Conservation (phyloP, 1,140 invertebrate species). For the Cydia splendana region DNA sequence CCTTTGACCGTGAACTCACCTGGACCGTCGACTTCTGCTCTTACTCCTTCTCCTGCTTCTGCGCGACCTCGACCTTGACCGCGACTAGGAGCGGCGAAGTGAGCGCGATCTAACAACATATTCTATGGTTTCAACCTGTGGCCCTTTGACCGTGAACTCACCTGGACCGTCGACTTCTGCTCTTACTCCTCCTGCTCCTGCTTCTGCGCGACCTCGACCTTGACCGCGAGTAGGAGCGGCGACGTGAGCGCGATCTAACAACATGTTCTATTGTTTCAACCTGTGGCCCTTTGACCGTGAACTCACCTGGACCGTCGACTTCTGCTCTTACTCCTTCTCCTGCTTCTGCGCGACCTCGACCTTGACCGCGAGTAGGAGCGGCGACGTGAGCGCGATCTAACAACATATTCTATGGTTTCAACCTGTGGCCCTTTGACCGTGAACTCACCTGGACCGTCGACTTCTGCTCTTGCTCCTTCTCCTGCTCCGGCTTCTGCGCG, state of each 20-base stretch:
- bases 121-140: too few species aligned
- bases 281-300: too few species aligned
- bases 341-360: slow-evolving; percentile 34
- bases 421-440: too few species aligned
- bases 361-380: slow-evolving; percentile 19
- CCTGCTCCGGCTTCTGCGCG: not conserved
- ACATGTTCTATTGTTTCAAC: not conserved
- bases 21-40: too few species aligned
- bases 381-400: slow-evolving; percentile 44
- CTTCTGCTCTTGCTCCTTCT: slow-evolving; percentile 29
- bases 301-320: slow-evolving; percentile 4
- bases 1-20: too few species aligned
- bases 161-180: slow-evolving; percentile 16
- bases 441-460: slow-evolving; percentile 2
- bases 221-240: slow-evolving; percentile 28
- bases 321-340: slow-evolving; percentile 33
- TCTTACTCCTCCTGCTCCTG: slow-evolving; percentile 11
- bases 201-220: slow-evolving; percentile 33
- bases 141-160: not conserved
- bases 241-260: slow-evolving; percentile 45
- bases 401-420: too few species aligned
- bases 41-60: not conserved
- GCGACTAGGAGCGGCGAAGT: slow-evolving; percentile 26
- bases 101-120: slow-evolving; percentile 43
- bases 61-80: slow-evolving; percentile 27